Evolutionary conservation across 2,113 vertebrate species (phyloP).

Genomic region (Sula dactylatra): DNA sequence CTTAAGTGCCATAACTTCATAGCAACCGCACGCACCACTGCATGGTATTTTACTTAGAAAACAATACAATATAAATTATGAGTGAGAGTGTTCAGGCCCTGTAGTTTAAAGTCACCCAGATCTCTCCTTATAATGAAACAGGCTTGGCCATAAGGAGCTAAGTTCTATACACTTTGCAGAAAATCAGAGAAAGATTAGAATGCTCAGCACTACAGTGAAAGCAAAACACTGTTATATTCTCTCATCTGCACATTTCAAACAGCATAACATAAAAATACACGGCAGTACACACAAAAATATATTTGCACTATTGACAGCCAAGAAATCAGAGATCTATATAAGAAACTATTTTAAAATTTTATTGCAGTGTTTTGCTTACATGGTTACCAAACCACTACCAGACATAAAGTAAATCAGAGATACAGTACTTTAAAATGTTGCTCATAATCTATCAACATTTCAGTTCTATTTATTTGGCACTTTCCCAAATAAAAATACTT

Average conservation of each 20-base stretch:
- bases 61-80: background rate
- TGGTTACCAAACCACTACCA: background rate
- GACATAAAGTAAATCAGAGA: background rate
- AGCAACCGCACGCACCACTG: background rate
- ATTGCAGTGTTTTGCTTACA: background rate
- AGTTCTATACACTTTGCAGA: background rate
- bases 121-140: background rate
- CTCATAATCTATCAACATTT: background rate
- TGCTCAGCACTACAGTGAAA: background rate
- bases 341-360: background rate
- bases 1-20: background rate
- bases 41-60: background rate
- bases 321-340: background rate
- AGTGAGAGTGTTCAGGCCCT: background rate
- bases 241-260: background rate
- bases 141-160: background rate
- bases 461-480: background rate
- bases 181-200: background rate
- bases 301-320: background rate
- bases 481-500: background rate
- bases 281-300: background rate
- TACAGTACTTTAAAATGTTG: background rate
- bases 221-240: background rate
- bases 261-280: background rate
- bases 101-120: background rate